A percentile compares a stretch with the other conserved stretches of the same genome.
Evolutionary conservation across 1,140 invertebrate genomes (phyloP).

Genomic region (Bombus sibiricus): DNA sequence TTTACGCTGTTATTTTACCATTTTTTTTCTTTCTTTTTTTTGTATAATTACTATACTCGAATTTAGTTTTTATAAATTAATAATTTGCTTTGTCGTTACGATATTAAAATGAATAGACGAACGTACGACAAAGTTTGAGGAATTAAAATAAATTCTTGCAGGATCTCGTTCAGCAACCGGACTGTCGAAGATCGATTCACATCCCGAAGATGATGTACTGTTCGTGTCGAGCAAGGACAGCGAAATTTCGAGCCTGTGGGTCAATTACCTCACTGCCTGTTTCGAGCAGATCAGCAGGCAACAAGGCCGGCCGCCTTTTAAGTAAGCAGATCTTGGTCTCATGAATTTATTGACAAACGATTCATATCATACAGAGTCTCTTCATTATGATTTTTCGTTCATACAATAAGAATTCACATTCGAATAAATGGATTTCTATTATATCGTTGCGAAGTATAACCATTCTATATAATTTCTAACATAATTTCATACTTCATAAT

Average conservation of each 20-base stretch:
- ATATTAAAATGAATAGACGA: not conserved
- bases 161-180: slow-evolving; percentile 69
- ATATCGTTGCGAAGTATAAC: too few relatives aligned
- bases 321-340: slow-evolving; percentile 79
- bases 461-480: too few relatives aligned
- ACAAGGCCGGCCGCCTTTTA: slow-evolving; percentile 88
- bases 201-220: slow-evolving; percentile 87
- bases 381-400: too few relatives aligned
- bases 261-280: slow-evolving; percentile 90
- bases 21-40: not conserved
- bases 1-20: not conserved
- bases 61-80: too few relatives aligned
- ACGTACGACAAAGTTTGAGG: not conserved
- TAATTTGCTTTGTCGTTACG: too few relatives aligned
- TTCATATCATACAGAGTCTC: too few relatives aligned
- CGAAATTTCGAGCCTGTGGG: slow-evolving; percentile 89
- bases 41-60: not conserved
- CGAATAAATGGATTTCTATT: too few relatives aligned
- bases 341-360: too few relatives aligned
- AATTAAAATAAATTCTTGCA: slow-evolving; percentile 64
- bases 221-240: slow-evolving; percentile 90
- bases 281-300: slow-evolving; percentile 92
- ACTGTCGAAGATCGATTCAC: slow-evolving; percentile 61
- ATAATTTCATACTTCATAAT: too few relatives aligned
- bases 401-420: too few relatives aligned